Evolutionary conservation across 2,888 invertebrate genomes (phyloP).

Genomic region (Drosophila meridionalis): DNA sequence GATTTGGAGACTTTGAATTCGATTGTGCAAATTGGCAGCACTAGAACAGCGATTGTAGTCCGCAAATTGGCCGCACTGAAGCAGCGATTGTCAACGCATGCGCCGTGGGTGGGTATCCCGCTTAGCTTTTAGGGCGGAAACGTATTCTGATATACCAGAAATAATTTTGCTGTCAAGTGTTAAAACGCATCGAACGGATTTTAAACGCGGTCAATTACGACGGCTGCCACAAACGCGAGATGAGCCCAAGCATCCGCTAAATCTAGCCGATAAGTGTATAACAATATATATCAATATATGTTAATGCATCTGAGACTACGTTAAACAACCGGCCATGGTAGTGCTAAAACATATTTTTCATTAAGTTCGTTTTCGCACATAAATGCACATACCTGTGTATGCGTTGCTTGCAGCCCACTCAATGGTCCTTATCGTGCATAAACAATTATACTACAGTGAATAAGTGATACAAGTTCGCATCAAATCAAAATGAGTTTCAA

Average conservation of each 20-base stretch:
- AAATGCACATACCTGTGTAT: not conserved
- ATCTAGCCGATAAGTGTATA: conserved; percentile 24
- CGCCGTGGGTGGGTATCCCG: conserved; percentile 47
- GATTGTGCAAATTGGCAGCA: conserved; percentile 1
- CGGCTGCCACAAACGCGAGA: conserved; percentile 39
- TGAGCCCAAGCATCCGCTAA: conserved; percentile 33
- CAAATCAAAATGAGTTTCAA: not conserved
- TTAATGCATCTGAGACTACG: not conserved
- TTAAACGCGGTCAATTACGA: conserved; percentile 76
- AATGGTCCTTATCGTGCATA: conserved; percentile 9
- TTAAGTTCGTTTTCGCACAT: not conserved
- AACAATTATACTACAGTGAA: not conserved
- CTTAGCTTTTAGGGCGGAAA: conserved; percentile 83
- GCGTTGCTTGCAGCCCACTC: not conserved
- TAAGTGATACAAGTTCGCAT: not conserved
- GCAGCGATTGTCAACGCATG: conserved; percentile 52
- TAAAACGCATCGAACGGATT: conserved; percentile 82
- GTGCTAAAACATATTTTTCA: conserved; percentile 24
- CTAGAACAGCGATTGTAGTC: not conserved
- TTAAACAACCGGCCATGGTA: conserved; percentile 48
- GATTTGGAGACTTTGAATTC: conserved; percentile 7
- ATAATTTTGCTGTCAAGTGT: conserved; percentile 78
- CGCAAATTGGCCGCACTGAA: conserved; percentile 28
- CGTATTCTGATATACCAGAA: conserved; percentile 84
- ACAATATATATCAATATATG: not conserved